phyloP scores from a whole-genome alignment of 2,113 vertebrate genomes.

The Ascaphus truei region DNA sequence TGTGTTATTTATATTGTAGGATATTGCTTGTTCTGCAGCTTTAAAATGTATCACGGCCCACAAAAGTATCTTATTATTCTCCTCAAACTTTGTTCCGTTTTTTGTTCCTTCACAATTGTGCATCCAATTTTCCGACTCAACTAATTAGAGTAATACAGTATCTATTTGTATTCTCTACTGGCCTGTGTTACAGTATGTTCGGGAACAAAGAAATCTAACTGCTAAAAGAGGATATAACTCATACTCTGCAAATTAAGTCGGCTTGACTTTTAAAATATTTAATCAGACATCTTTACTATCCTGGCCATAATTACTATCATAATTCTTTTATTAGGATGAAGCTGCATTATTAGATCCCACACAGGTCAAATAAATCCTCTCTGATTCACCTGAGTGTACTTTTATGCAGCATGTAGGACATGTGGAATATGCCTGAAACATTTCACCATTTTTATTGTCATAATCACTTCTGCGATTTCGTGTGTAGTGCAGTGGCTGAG shows the following conservation, averaged over 20 bases:
- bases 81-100: conserved; percentile 28
- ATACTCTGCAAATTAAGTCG: neutral
- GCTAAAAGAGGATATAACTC: neutral
- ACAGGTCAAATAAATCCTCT: neutral
- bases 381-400: conserved; percentile 23
- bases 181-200: neutral
- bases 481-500: conserved; percentile 33
- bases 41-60: too few relatives aligned
- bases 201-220: neutral
- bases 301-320: neutral
- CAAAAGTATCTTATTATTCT: conserved; percentile 3
- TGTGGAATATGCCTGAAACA: conserved; percentile 18
- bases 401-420: neutral
- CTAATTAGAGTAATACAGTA: too few relatives aligned
- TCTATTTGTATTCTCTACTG: neutral
- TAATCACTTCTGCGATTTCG: conserved; percentile 35
- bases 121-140: too few relatives aligned
- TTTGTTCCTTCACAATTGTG: too few relatives aligned
- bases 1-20: too few relatives aligned
- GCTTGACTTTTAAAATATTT: neutral
- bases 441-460: conserved; percentile 36
- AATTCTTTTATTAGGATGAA: neutral
- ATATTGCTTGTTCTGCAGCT: too few relatives aligned
- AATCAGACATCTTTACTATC: neutral
- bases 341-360: neutral